Conservation (phyloP, 2,797 vertebrate genomes). For the Enteromius radiatus region DNA sequence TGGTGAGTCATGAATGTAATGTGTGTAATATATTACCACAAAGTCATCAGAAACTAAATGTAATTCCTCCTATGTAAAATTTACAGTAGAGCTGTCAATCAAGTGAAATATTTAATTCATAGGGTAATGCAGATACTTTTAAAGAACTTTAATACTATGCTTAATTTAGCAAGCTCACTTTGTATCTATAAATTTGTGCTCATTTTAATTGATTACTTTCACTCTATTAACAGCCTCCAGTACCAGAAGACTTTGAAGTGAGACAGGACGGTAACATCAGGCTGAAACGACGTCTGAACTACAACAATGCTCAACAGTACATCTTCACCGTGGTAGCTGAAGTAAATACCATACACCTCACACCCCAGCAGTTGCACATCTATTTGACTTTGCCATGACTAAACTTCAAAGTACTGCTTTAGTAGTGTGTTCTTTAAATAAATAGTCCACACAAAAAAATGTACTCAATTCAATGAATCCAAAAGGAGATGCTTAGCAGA, state of each 20-base stretch:
- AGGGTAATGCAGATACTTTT: neutral
- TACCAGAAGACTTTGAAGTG: slow-evolving; percentile 70
- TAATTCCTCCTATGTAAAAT: neutral
- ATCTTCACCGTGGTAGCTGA: slow-evolving; percentile 72
- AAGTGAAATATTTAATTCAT: neutral
- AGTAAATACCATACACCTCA: slow-evolving; percentile 61
- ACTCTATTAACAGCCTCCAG: slow-evolving; percentile 68
- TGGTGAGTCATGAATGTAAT: slow-evolving; percentile 60
- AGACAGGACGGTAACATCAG: slow-evolving; percentile 68
- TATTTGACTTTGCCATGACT: too few species aligned
- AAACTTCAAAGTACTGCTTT: too few species aligned
- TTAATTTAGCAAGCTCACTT: too few species aligned
- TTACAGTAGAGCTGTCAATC: neutral
- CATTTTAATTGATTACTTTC: neutral
- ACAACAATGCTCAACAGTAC: slow-evolving; percentile 70
- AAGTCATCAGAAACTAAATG: neutral
- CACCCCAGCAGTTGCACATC: neutral
- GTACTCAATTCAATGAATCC: too few species aligned
- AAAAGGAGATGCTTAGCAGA: too few species aligned
- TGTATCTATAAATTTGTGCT: neutral
- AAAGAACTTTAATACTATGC: neutral
- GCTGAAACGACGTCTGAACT: slow-evolving; percentile 74
- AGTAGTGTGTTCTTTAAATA: too few species aligned
- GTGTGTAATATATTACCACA: neutral
- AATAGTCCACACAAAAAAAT: too few species aligned